phyloP scores from a whole-genome alignment of 2,113 vertebrate species.

The Pionites leucogaster region DNA sequence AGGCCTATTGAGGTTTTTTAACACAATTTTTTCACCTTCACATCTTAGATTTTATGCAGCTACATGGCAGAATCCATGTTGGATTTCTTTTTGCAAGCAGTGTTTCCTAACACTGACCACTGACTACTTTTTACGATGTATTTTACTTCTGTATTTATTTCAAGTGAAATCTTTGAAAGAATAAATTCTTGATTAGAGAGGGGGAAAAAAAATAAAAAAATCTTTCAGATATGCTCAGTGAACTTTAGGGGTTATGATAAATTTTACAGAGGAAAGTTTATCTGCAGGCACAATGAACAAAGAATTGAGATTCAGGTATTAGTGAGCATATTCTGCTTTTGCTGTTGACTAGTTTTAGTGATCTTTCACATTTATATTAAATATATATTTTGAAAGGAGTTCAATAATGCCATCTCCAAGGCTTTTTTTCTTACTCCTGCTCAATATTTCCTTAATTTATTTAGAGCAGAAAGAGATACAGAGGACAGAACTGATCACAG shows the following conservation, averaged over 20 bases:
- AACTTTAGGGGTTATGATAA: background rate
- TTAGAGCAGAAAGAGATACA: background rate
- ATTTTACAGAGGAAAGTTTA: background rate
- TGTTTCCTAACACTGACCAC: background rate
- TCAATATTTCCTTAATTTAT: background rate
- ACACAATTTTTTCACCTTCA: background rate
- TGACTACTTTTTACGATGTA: background rate
- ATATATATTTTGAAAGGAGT: background rate
- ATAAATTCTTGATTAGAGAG: background rate
- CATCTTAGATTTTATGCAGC: background rate
- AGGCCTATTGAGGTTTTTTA: background rate
- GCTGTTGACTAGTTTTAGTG: background rate
- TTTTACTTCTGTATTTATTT: background rate
- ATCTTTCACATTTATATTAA: background rate
- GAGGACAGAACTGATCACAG: background rate
- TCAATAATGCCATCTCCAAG: background rate
- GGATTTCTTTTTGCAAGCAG: background rate
- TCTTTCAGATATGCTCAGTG: background rate
- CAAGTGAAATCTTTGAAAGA: background rate
- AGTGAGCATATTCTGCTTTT: background rate
- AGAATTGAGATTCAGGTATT: background rate
- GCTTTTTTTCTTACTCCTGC: background rate
- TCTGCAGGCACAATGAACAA: background rate
- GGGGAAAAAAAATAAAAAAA: background rate
- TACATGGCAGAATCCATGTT: background rate